Evolutionary conservation across 2,888 invertebrate species (phyloP).

Genomic region (Microdon myrmicae): DNA sequence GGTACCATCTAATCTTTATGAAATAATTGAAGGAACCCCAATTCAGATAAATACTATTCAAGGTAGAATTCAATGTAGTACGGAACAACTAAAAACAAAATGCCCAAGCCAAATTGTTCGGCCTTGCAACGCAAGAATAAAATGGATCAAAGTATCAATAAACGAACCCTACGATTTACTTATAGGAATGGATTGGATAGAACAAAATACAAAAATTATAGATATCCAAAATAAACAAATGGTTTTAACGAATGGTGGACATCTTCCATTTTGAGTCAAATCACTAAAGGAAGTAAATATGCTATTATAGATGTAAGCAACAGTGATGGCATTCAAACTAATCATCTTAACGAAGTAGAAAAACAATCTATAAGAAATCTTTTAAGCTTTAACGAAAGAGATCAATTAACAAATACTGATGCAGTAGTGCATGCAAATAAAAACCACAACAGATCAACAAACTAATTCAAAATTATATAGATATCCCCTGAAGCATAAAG

Average conservation of each 20-base stretch:
- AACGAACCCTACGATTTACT: constrained; percentile 39
- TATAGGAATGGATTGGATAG: constrained; percentile 37
- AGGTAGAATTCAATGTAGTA: constrained; percentile 7
- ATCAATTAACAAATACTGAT: constrained; percentile 11
- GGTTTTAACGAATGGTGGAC: constrained; percentile 17
- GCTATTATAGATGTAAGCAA: constrained; percentile 25
- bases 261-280: constrained; percentile 29
- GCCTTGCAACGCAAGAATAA: constrained; percentile 37
- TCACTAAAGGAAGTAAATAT: constrained; percentile 24
- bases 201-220: constrained; percentile 30
- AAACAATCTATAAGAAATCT: too few relatives aligned
- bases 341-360: constrained; percentile 23
- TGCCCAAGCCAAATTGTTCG: constrained; percentile 36
- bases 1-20: constrained; percentile 14
- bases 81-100: constrained; percentile 34
- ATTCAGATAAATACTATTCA: constrained; percentile 33
- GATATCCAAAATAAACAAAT: constrained; percentile 27
- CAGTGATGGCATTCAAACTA: constrained; percentile 12
- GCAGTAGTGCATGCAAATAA: too few relatives aligned
- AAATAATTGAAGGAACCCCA: constrained; percentile 6
- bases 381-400: constrained; percentile 14
- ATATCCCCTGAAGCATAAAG: constrained; percentile 9
- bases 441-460: constrained; percentile 4
- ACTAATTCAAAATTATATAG: constrained; percentile 16
- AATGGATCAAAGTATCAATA: constrained; percentile 28